Base-by-base conservation (phyloP, 2,888 invertebrate species). In the Selenia dentaria region DNA sequence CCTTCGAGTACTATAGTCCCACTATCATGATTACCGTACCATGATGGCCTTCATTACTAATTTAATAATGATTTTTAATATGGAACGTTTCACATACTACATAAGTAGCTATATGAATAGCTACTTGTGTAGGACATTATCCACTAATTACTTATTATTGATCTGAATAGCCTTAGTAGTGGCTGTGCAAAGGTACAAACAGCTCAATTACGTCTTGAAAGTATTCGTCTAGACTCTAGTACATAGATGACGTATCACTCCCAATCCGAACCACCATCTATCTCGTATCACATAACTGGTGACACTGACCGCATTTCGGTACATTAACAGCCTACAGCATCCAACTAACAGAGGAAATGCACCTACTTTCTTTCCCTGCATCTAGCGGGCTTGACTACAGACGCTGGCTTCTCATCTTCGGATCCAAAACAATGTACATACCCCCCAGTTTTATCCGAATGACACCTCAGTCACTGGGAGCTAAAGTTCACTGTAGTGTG, bases 341-440 rank as follows among this genome's bases (percentile, higher is more conserved):
- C 83, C 68, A 73, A 66, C 62, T 42, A 40, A 14, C 57, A 59
- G 59, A 70, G 78, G 80, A 84, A 85, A 85, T 79, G 85, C 82
- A 72, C 83, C 85, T 83, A 87, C 87, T 87, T 88, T 85, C 86
- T 86, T 86, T 80, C 75, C 74, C 75, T 80, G 80, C 84, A 84
- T 73, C 81, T 80, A 82, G 76, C 74, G 56, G 68, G 62, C 67
- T 70, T 67, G 59, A 59, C 64, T 57, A 73, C 70, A 71, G 69
- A 70, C 65, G 54, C 66, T 56, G 55, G 37, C 39, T 27, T 24
- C 42, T 12, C 24, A 39, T 16, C 4, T 4, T 16, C 33, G 47
- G 40, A 40, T 44, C 45, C 54, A 53, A 64, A 76, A 62, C 43
- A 74, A 57, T 69, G 33, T 66, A 81, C 67, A 62, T 64, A 65